phyloP scores from a whole-genome alignment of 1,140 invertebrate species.

The Bombus huntii region DNA sequence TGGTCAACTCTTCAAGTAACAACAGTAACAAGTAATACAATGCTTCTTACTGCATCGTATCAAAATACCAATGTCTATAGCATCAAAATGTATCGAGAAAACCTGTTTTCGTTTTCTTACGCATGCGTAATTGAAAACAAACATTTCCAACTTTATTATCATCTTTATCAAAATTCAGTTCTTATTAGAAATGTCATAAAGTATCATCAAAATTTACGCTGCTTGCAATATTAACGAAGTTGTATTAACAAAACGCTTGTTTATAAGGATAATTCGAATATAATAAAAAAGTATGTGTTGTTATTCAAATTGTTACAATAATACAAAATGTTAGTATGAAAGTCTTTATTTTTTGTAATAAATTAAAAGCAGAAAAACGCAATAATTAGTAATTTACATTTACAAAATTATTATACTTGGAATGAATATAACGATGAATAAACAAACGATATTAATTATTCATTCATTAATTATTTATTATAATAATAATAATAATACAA shows the following conservation, averaged over 20 bases:
- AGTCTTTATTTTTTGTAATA: background rate
- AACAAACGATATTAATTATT: background rate
- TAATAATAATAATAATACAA: constrained; percentile 54
- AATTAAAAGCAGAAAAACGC: background rate
- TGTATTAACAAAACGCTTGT: background rate
- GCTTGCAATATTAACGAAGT: background rate
- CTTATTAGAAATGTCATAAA: background rate
- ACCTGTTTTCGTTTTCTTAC: constrained; percentile 11
- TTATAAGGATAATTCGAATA: background rate
- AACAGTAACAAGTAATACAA: background rate
- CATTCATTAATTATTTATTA: constrained; percentile 50
- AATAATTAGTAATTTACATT: background rate
- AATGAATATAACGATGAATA: constrained; percentile 10
- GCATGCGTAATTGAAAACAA: constrained; percentile 22
- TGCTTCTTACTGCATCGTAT: constrained; percentile 13
- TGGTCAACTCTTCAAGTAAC: background rate
- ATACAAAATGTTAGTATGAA: background rate
- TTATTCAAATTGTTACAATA: background rate
- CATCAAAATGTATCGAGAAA: background rate
- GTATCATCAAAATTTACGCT: background rate
- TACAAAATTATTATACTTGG: background rate
- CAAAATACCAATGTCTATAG: background rate
- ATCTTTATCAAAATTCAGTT: too few species aligned
- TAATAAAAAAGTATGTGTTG: background rate
- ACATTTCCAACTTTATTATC: background rate